Conservation (phyloP, 2,113 vertebrate genomes). For the Lathamus discolor region DNA sequence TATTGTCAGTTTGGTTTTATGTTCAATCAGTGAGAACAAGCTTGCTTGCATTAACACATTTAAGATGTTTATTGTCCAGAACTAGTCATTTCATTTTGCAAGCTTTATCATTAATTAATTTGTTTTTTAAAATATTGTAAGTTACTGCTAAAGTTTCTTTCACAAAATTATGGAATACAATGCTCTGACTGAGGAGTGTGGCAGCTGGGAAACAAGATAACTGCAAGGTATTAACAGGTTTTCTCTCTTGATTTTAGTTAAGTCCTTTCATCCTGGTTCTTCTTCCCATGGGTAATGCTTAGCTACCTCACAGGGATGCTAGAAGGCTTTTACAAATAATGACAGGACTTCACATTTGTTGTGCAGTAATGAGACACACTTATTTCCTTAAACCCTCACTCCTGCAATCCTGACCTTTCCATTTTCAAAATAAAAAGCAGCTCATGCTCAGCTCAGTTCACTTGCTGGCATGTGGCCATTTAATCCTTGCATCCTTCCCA, state of each 20-base stretch:
- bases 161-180: not conserved
- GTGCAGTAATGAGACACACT: constrained; percentile 7
- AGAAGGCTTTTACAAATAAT: constrained; percentile 49
- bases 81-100: not conserved
- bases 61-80: not conserved
- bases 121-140: not conserved
- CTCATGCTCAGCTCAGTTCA: constrained; percentile 10
- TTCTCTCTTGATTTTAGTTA: not conserved
- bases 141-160: not conserved
- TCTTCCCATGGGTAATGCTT: not conserved
- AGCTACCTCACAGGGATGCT: constrained; percentile 21
- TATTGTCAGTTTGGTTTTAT: not conserved
- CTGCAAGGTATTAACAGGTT: not conserved
- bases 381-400: constrained; percentile 29
- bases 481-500: not conserved
- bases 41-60: not conserved
- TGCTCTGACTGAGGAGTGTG: not conserved
- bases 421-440: constrained; percentile 46
- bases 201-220: not conserved
- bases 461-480: constrained; percentile 19
- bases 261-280: not conserved
- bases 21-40: not conserved
- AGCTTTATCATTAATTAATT: not conserved
- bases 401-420: constrained; percentile 30
- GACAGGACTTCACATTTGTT: constrained; percentile 38